These are phyloP conservation scores for Glyphotaelius pellucidus DNA, from an alignment of 2,888 invertebrate genomes.

Conservation along the genomic window DNA sequence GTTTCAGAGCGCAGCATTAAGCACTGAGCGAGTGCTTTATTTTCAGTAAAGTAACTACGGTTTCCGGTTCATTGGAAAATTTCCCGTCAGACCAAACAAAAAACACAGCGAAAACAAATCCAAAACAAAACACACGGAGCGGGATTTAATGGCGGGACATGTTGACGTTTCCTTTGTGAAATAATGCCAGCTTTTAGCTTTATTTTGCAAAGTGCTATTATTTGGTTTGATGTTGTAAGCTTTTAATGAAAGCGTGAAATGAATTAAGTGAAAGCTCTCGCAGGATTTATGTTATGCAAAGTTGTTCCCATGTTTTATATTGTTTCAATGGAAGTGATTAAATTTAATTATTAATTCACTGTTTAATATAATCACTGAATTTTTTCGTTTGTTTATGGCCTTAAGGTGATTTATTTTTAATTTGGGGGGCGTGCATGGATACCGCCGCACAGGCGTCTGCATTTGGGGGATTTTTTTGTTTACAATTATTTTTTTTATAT, in stretches of 20 bases:
- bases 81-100: slow-evolving; percentile 56
- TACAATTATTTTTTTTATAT: too few relatives aligned
- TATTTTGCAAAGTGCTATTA: neutral
- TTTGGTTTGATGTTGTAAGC: neutral
- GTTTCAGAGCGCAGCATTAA: neutral
- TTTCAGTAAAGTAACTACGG: slow-evolving; percentile 45
- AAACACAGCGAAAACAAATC: slow-evolving; percentile 37
- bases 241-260: neutral
- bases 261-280: neutral
- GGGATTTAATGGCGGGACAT: slow-evolving; percentile 25
- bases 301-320: neutral
- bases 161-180: slow-evolving; percentile 38
- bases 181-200: neutral
- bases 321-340: neutral
- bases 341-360: neutral
- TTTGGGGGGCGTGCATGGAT: too few relatives aligned
- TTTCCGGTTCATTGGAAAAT: slow-evolving; percentile 63
- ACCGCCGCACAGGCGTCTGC: too few relatives aligned
- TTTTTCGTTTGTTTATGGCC: too few relatives aligned
- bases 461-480: too few relatives aligned
- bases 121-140: slow-evolving; percentile 13
- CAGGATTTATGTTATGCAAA: neutral
- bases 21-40: neutral
- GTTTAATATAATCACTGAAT: too few relatives aligned
- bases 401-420: too few relatives aligned